phyloP scores from a whole-genome alignment of 2,797 vertebrate genomes.

The Oryzias dopingdopingensis region DNA sequence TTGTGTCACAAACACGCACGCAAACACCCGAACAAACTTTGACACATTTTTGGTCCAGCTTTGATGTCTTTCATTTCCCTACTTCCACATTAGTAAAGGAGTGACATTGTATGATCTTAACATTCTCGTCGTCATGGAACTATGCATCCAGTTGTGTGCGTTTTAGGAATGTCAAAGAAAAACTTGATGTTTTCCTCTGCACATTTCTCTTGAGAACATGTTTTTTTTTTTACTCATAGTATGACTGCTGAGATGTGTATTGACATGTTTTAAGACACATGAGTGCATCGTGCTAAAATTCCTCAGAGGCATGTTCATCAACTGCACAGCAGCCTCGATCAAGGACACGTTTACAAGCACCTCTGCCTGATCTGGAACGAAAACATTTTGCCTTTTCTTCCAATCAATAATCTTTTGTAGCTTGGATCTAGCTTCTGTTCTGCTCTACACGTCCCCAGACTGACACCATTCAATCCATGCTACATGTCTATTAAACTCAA shows the following conservation, averaged over 20 bases:
- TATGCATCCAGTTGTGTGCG: constrained; percentile 5
- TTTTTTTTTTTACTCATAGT: constrained; percentile 3
- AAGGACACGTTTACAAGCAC: constrained; percentile 24
- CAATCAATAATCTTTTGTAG: constrained; percentile 56
- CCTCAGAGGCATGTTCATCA: constrained; percentile 20
- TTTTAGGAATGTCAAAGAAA: background rate
- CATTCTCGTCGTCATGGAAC: constrained; percentile 17
- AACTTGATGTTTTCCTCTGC: constrained; percentile 7
- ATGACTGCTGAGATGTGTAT: constrained; percentile 1
- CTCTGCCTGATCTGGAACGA: constrained; percentile 29
- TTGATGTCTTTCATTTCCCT: constrained; percentile 36
- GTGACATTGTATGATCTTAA: constrained; percentile 29
- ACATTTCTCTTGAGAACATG: constrained; percentile 23
- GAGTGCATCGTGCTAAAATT: constrained; percentile 5
- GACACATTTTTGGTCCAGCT: constrained; percentile 30
- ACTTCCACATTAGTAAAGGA: constrained; percentile 32
- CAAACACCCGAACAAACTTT: constrained; percentile 13
- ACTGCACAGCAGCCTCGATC: constrained; percentile 28
- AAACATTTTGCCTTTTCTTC: constrained; percentile 39
- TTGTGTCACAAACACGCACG: constrained; percentile 25
- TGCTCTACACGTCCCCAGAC: constrained; percentile 19
- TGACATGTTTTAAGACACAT: constrained; percentile 10
- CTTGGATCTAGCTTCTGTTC: constrained; percentile 45
- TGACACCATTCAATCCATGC: constrained; percentile 9
- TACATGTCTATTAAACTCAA: constrained; percentile 22